phyloP scores from a whole-genome alignment of 92 coral and sea anemone genomes.

The Pocillopora grandis region DNA sequence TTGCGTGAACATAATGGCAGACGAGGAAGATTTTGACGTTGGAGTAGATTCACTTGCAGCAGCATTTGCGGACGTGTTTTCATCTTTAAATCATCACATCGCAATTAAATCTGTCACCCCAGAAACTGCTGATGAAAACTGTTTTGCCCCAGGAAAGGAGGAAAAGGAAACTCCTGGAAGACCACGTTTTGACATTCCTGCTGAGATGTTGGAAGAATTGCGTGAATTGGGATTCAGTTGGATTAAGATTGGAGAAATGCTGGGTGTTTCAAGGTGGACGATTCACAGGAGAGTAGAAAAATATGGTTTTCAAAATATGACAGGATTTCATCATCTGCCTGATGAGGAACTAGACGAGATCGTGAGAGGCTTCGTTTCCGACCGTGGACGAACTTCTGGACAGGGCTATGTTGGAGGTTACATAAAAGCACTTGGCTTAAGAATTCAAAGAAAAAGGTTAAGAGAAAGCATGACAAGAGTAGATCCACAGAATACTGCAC shows the following conservation, averaged over 20 bases:
- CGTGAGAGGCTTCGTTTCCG: slow-evolving; percentile 39
- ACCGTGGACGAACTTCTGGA: slow-evolving; percentile 47
- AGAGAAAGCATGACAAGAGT: slow-evolving; percentile 57
- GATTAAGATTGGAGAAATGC: slow-evolving; percentile 51
- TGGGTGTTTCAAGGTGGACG: slow-evolving; percentile 63
- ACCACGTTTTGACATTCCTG: slow-evolving; percentile 56
- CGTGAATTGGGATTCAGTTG: slow-evolving; percentile 62
- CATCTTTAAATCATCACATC: slow-evolving; percentile 50
- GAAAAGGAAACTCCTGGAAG: slow-evolving; percentile 50
- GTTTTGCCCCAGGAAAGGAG: slow-evolving; percentile 32
- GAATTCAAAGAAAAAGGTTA: slow-evolving; percentile 40
- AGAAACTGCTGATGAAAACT: slow-evolving; percentile 34
- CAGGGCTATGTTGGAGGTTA: slow-evolving; percentile 45
- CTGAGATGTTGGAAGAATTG: slow-evolving; percentile 62
- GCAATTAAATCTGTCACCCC: slow-evolving; percentile 6
- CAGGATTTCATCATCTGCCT: slow-evolving; percentile 56
- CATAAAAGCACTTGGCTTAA: slow-evolving; percentile 31
- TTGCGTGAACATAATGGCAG: slow-evolving; percentile 21
- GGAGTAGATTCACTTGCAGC: slow-evolving; percentile 47
- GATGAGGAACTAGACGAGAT: slow-evolving; percentile 40
- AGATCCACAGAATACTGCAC: slow-evolving; percentile 52
- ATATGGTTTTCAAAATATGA: slow-evolving; percentile 57
- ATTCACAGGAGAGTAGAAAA: slow-evolving; percentile 49
- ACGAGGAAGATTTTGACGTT: slow-evolving; percentile 20
- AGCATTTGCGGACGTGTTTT: slow-evolving; percentile 49